phyloP scores from a whole-genome alignment of 2,888 invertebrate species.

The Cheilosia vulpina region DNA sequence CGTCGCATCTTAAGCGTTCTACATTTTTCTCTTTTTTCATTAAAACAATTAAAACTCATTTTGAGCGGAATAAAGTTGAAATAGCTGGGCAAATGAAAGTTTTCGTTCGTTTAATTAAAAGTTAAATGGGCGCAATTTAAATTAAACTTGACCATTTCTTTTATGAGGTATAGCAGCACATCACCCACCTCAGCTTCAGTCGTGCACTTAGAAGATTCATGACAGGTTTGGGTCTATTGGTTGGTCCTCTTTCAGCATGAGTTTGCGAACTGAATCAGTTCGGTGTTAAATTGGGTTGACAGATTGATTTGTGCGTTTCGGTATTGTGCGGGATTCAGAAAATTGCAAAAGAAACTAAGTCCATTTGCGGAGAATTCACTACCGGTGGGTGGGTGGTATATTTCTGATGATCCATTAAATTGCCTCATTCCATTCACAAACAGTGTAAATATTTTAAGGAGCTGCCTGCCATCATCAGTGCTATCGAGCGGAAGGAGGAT shows the following conservation, averaged over 20 bases:
- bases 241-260: neutral
- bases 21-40: constrained; percentile 56
- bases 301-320: constrained; percentile 53
- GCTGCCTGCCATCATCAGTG: neutral
- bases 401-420: constrained; percentile 53
- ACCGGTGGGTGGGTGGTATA: neutral
- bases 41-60: constrained; percentile 76
- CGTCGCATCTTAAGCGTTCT: constrained; percentile 30
- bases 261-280: constrained; percentile 4
- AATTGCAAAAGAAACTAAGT: constrained; percentile 26
- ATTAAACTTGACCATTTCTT: constrained; percentile 75
- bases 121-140: constrained; percentile 74
- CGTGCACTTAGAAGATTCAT: constrained; percentile 35
- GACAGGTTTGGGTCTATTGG: constrained; percentile 3
- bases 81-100: constrained; percentile 69
- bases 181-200: constrained; percentile 6
- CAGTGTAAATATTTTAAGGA: constrained; percentile 49
- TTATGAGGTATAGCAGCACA: constrained; percentile 62
- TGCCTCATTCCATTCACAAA: constrained; percentile 41
- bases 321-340: constrained; percentile 2
- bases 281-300: constrained; percentile 52
- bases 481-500: neutral
- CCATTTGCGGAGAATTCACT: constrained; percentile 6
- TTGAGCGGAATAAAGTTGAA: constrained; percentile 72
- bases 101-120: constrained; percentile 74